Base-by-base conservation (phyloP, 2,888 invertebrate species). In the Serripes groenlandicus region DNA sequence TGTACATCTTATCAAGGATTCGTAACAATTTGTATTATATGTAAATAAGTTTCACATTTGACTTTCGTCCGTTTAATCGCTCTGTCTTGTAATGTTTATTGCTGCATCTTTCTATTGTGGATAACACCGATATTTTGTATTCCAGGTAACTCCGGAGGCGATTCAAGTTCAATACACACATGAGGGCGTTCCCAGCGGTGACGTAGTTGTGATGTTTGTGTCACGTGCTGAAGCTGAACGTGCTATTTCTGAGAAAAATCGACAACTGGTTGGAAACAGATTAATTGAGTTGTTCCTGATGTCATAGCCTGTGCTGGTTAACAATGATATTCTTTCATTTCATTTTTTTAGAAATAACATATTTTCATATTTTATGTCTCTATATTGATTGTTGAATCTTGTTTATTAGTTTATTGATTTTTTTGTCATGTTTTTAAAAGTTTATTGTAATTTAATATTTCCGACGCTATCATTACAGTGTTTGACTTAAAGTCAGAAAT, bases 201-300 rank as follows among this genome's bases (percentile, higher is more conserved):
- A 95, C 80, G 95, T 95, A 3, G 88, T 95, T 56, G 93, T 95
- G 37, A 93, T 95, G 18, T 95, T 95, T 85, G 88, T 92, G 5
- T 92, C 94, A 49, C 91, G 95, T 74, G 85, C 89, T 2, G 95
- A 95, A 78, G 95, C 95, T 1, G 95, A 95, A 87, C 90, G 95
- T 68, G 95, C 95, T 23, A 92, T 95, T 70, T 92, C 93, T 62
- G 95, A 95, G 85, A 93, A 94, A 83, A 95, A 94, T 86, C 92
- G 95, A 49, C 95, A 95, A 81, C 92, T 94, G 78, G 92, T 95
- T 64, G 95, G 95, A 54, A 95, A 95, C 86, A 92, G 95, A 68
- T 93, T 94, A 81, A 94, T 95, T 9, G 95, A 95, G 87, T 90
- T 95, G 49, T 95, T 95, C 89, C 93, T 95, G 89, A 93, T 92